Conservation (phyloP, 2,113 vertebrate species). For the Egretta garzetta region DNA sequence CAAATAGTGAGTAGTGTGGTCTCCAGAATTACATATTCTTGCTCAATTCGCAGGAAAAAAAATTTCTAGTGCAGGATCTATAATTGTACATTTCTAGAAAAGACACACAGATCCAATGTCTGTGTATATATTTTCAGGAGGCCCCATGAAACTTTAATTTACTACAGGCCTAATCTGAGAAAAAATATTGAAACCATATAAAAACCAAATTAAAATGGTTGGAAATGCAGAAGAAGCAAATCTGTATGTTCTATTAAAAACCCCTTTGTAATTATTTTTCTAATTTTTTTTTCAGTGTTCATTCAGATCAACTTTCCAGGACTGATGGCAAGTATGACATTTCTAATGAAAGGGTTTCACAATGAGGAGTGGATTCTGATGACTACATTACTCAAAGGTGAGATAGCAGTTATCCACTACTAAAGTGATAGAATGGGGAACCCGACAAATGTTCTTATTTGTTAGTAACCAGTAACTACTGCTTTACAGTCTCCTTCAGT, state of each 20-base stretch:
- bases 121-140: neutral
- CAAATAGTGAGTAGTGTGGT: neutral
- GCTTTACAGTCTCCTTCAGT: neutral
- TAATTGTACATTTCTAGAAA: neutral
- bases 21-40: neutral
- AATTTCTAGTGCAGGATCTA: neutral
- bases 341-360: neutral
- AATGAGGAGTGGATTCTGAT: neutral
- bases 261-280: neutral
- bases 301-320: neutral
- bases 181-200: neutral
- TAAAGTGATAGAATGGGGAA: neutral
- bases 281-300: neutral
- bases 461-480: neutral
- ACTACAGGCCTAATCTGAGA: neutral
- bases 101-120: neutral
- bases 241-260: neutral
- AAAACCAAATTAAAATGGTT: neutral
- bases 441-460: neutral
- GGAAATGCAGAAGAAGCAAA: neutral
- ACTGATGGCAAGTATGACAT: neutral
- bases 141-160: neutral
- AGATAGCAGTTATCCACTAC: neutral
- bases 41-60: neutral
- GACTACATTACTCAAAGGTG: neutral